A percentile compares a stretch with the other conserved stretches of the same genome.
Conservation (phyloP, 2,797 vertebrate species). For the Pantherophis alleghaniensis region DNA sequence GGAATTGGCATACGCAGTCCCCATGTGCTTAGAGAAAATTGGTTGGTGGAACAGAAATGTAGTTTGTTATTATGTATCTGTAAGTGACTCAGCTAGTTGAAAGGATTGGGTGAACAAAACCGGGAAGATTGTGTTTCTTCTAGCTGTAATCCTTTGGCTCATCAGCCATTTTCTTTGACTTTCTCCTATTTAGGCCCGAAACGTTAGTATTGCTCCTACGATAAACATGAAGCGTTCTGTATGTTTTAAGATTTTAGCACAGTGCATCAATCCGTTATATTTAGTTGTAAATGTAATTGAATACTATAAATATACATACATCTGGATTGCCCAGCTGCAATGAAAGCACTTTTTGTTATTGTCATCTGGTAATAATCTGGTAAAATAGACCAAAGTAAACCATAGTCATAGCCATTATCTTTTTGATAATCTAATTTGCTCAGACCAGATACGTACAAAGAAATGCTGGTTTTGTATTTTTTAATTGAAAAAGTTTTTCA, state of each 20-base stretch:
- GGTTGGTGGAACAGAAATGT: not conserved
- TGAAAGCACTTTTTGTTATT: not conserved
- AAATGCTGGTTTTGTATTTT: not conserved
- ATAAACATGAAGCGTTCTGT: not conserved
- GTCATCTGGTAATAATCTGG: not conserved
- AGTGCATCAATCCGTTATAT: not conserved
- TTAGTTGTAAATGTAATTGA: not conserved
- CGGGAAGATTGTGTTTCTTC: no score
- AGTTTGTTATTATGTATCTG: not conserved
- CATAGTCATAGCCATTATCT: no score
- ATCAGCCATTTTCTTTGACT: slow-evolving; percentile 15
- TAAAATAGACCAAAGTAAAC: no score
- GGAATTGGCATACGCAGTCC: not conserved
- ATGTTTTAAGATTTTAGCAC: not conserved
- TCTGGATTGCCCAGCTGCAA: not conserved
- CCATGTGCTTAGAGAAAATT: not conserved
- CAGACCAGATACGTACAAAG: not conserved
- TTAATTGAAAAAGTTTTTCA: no score
- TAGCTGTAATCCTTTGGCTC: not conserved
- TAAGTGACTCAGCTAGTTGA: not conserved
- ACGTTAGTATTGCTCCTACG: not conserved
- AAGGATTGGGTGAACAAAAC: not conserved
- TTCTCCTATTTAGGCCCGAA: no score
- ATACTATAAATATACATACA: not conserved
- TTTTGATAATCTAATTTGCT: not conserved